These are phyloP conservation scores for Cryptomyrus ogoouensis DNA, from an alignment of 2,113 vertebrate species.

Conservation along the genomic window DNA sequence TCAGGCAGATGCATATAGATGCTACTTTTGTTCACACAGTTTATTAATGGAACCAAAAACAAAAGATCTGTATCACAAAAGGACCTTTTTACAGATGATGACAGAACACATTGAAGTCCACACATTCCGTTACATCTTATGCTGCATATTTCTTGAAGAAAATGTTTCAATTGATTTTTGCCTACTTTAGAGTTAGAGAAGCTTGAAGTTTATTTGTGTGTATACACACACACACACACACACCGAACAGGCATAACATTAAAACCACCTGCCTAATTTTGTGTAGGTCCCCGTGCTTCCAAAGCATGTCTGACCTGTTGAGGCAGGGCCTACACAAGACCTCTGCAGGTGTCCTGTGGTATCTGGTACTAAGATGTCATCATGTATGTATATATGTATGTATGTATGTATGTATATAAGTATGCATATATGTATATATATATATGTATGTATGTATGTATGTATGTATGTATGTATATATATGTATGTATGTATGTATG, in stretches of 20 bases:
- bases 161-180: not conserved
- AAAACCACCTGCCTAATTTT: not conserved
- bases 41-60: not conserved
- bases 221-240: not conserved
- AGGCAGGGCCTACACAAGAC: not conserved
- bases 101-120: not conserved
- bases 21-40: not conserved
- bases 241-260: not conserved
- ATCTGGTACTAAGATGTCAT: no score
- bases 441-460: not conserved
- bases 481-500: no score
- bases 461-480: no score
- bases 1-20: not conserved
- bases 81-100: not conserved
- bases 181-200: not conserved
- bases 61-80: not conserved
- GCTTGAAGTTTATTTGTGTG: not conserved
- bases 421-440: no score
- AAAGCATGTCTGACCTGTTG: not conserved
- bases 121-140: not conserved
- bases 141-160: not conserved
- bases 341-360: not conserved
- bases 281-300: not conserved
- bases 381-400: no score
- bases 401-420: no score